These are phyloP conservation scores for Apostichopus leukothele DNA, from an alignment of 53 echinoderm and acorn worm species.

Conservation along the genomic window DNA sequence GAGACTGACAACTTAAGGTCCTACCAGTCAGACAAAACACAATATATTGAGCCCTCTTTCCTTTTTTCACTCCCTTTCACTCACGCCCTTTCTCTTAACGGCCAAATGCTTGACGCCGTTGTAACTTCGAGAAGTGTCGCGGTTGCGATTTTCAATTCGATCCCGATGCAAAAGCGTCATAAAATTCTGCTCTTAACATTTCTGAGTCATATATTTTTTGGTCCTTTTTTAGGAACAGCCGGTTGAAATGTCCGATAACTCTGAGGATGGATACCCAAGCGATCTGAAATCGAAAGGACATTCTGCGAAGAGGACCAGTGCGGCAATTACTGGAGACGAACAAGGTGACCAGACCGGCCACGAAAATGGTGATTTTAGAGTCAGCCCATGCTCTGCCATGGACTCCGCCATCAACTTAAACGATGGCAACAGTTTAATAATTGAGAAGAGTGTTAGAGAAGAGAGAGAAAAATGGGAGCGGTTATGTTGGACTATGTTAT, in stretches of 20 bases:
- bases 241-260: background rate
- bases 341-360: background rate
- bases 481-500: background rate
- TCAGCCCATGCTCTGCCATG: conserved; percentile 11
- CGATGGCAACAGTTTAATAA: conserved; percentile 1
- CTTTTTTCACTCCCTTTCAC: too few species aligned
- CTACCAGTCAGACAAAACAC: too few species aligned
- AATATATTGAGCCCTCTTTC: too few species aligned
- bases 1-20: too few species aligned
- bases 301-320: background rate
- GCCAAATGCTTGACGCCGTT: too few species aligned
- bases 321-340: conserved; percentile 15
- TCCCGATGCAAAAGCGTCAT: too few species aligned
- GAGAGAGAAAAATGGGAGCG: conserved; percentile 19
- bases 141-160: too few species aligned
- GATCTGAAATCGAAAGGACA: conserved; percentile 12
- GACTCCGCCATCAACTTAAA: conserved; percentile 36
- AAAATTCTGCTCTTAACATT: background rate
- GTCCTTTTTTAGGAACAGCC: background rate
- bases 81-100: too few species aligned
- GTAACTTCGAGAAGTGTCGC: too few species aligned
- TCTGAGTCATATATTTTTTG: background rate
- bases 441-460: conserved; percentile 23
- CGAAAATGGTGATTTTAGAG: conserved; percentile 5
- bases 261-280: background rate